Conservation (phyloP, 1,140 invertebrate genomes). For the Popillia japonica region DNA sequence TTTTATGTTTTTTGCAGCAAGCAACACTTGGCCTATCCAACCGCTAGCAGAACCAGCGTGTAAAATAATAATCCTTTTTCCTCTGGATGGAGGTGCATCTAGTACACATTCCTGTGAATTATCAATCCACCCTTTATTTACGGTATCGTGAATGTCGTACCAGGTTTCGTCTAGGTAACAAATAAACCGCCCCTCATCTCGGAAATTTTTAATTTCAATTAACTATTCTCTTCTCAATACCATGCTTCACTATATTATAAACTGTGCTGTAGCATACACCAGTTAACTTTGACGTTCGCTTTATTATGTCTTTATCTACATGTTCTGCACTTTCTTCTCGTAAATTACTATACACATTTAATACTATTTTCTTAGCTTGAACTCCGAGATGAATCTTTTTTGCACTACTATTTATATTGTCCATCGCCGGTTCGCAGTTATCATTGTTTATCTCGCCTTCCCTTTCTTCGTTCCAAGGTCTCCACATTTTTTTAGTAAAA, state of each 20-base stretch:
- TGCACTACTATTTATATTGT: not conserved
- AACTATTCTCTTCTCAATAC: not conserved
- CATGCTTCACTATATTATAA: too few species aligned
- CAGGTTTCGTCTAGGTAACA: too few species aligned
- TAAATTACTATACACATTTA: too few species aligned
- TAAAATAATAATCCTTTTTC: too few species aligned
- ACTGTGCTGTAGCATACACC: not conserved
- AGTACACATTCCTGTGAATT: too few species aligned
- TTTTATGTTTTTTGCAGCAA: too few species aligned
- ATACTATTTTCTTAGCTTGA: not conserved
- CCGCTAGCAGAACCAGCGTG: too few species aligned
- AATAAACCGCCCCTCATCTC: not conserved
- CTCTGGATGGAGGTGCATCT: too few species aligned
- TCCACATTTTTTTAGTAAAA: slow-evolving; percentile 2
- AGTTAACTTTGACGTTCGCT: not conserved
- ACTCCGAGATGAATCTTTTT: too few species aligned
- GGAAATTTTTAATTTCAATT: not conserved
- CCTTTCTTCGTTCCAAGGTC: not conserved
- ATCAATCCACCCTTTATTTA: too few species aligned
- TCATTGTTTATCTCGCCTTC: not conserved
- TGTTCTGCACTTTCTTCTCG: not conserved
- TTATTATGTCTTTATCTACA: not conserved
- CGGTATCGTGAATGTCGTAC: too few species aligned
- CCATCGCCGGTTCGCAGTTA: not conserved
- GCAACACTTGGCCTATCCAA: too few species aligned